Base-by-base conservation (phyloP, 1,140 invertebrate genomes). In the Drosophila ficusphila region DNA sequence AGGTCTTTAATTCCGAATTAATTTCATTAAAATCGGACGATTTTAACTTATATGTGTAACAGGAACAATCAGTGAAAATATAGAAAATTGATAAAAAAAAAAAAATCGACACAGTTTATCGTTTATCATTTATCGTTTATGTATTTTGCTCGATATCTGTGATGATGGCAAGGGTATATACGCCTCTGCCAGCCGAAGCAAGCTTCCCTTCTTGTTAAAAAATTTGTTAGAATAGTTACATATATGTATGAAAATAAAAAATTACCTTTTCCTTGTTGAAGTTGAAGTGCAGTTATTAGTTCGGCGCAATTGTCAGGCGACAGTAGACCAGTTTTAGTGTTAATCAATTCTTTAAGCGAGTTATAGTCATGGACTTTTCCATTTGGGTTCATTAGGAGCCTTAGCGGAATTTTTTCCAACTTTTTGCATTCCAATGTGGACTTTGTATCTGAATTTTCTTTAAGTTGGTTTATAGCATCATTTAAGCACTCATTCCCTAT, bases 331-430 rank as follows among this genome's bases (percentile, higher is more conserved):
- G 93, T 93, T 57, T 95, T 94, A 42, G 94, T 93, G 36, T 93
- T 93, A 51, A 93, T 92, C 7, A 94, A 94, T 79, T 94, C 93
- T 58, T 92, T 92, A 3, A 95, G 85, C 23, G 92, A 93, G 36
- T 93, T 92, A 62, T 94, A 92, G 81, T 96, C 96, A 76, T 95
- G 93, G 1, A 96, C 93, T 91, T 96, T 94, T 8, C 96, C 95
- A 76, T 93, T 92, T 18, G 96, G 96, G 92, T 96, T 96, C 95
- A 96, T 96, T 79, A 97, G 93, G 54, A 96, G 93, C 91, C 96
- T 96, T 39, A 97, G 90, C 31, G 94, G 93, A 11, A 95, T 92
- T 92, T 95, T 95, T 11, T 93, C 93, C 92, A 93, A 49, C 25
- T 86, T 76, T 21, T 25, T 64, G 65, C 76, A 36, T 65, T 85